phyloP scores from a whole-genome alignment of 2,113 vertebrate species.

The Phyllopteryx taeniolatus region DNA sequence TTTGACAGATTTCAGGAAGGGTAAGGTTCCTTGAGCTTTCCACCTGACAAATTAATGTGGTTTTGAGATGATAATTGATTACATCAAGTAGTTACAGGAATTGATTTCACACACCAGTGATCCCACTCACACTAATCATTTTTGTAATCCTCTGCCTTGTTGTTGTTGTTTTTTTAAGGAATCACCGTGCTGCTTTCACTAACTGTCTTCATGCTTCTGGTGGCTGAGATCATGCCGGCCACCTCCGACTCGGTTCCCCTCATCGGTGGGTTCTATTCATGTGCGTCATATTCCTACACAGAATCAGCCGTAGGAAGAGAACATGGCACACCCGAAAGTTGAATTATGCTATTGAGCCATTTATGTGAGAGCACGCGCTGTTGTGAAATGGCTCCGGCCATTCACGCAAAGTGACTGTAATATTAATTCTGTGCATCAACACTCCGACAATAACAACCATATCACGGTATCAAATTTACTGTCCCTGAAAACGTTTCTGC shows the following conservation, averaged over 20 bases:
- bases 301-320: background rate
- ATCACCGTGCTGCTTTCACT: constrained; percentile 86
- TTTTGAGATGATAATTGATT: constrained; percentile 38
- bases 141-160: constrained; percentile 31
- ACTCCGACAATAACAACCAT: background rate
- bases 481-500: constrained; percentile 4
- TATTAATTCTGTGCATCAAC: constrained; percentile 4
- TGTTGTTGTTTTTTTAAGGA: constrained; percentile 59
- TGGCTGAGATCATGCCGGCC: constrained; percentile 88
- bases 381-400: background rate
- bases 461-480: background rate
- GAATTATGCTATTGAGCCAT: background rate
- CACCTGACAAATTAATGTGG: constrained; percentile 42
- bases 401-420: background rate
- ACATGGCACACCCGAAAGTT: background rate
- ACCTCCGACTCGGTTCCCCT: constrained; percentile 86
- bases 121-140: constrained; percentile 29
- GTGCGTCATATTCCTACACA: background rate
- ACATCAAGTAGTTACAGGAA: constrained; percentile 36
- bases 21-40: constrained; percentile 12
- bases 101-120: constrained; percentile 37
- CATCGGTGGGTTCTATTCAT: constrained; percentile 74
- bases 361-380: background rate
- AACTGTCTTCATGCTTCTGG: constrained; percentile 87
- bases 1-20: constrained; percentile 22